Percentiles rank a stretch among this genome's conserved stretches.
Conservation (phyloP, 2,113 vertebrate species). For the Murina feae region DNA sequence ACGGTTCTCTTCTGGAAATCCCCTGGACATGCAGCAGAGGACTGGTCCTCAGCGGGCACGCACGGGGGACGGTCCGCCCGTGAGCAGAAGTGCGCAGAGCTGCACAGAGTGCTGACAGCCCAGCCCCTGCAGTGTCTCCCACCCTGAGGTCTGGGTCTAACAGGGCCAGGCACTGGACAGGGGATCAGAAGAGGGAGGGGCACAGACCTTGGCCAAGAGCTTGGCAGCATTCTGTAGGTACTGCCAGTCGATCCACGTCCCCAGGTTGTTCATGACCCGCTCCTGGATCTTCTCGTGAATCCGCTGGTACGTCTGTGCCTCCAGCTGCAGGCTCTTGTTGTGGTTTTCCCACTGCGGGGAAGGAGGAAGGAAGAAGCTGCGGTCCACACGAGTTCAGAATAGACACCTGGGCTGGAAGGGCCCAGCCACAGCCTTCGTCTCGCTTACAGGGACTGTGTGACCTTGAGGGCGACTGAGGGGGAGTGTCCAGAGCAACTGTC, state of each 20-base stretch:
- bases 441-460: not conserved
- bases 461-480: not conserved
- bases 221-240: conserved; percentile 99
- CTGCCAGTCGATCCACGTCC: conserved; percentile 99
- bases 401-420: not conserved
- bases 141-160: not conserved
- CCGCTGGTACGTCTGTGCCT: conserved; percentile 98
- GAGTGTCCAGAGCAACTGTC: not conserved
- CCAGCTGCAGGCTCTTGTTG: conserved; percentile 98
- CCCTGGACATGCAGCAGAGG: not conserved
- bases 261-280: conserved; percentile 99
- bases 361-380: not conserved
- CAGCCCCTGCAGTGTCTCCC: not conserved
- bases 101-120: not conserved
- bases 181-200: not conserved
- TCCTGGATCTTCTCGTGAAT: conserved; percentile 99
- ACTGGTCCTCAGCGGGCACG: not conserved
- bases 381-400: not conserved
- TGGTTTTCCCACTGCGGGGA: conserved; percentile 96
- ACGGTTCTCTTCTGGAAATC: not conserved
- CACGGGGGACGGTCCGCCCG: not conserved
- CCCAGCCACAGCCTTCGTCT: not conserved
- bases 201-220: conserved; percentile 94
- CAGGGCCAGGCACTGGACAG: not conserved
- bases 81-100: not conserved